A percentile compares a stretch with the other conserved stretches of the same genome.
phyloP scores from a whole-genome alignment of 2,797 vertebrate species.

The Catamblyrhynchus diadema region DNA sequence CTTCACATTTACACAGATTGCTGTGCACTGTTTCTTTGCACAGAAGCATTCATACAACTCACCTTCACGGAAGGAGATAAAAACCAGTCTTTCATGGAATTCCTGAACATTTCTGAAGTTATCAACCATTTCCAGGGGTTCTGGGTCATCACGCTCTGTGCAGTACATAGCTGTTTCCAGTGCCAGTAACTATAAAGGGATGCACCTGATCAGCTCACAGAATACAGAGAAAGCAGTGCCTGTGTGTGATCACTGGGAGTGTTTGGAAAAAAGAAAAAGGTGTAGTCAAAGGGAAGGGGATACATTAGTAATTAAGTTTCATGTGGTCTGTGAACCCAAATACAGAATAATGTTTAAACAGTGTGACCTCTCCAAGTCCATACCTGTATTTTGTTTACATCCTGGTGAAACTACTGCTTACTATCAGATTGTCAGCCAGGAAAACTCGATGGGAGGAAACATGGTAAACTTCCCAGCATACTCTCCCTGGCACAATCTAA shows the following conservation, averaged over 20 bases:
- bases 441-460: background rate
- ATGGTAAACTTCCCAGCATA: background rate
- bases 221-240: background rate
- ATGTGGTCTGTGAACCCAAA: background rate
- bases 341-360: background rate
- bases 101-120: slow-evolving; percentile 87
- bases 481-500: background rate
- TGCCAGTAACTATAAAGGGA: slow-evolving; percentile 76
- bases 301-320: background rate
- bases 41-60: slow-evolving; percentile 32
- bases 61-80: slow-evolving; percentile 91
- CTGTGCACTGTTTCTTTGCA: background rate
- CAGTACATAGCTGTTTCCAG: slow-evolving; percentile 85
- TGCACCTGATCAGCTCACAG: background rate
- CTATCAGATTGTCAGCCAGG: background rate
- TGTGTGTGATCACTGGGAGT: background rate
- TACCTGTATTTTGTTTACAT: background rate
- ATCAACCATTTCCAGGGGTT: slow-evolving; percentile 76
- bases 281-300: background rate
- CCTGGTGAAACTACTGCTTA: background rate
- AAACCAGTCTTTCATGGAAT: slow-evolving; percentile 81
- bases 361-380: background rate
- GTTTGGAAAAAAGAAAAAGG: background rate
- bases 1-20: background rate
- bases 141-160: slow-evolving; percentile 78